Evolutionary conservation across 2,888 invertebrate species (phyloP), one percentile per base, ranked within the genome.

Genomic region (Thyatira batis): DNA sequence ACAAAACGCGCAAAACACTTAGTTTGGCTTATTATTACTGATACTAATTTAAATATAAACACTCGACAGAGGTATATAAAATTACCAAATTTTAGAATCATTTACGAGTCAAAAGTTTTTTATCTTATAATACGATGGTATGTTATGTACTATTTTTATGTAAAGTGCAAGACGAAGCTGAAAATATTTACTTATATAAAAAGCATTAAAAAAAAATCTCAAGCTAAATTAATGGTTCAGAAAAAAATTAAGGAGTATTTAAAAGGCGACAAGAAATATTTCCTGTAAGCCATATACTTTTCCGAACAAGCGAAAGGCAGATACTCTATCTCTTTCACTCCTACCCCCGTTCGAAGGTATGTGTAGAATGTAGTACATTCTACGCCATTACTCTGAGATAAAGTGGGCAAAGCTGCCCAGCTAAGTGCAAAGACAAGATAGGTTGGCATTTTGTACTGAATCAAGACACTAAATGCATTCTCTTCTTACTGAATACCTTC

Each of bases 41-140:
- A 25, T 2, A 21, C 27, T 27, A 28, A 9, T 48, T 48, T 28
- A 39, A 39, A 39, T 39, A 39, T 17, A 39, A 39, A 39, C 39
- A 39, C 39, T 39, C 39, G 39, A 39, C 27, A 6, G 27, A 25
- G 48, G 48, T 48, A 58, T 50, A 27, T 50, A 55, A 63, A 57
- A 49, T 49, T 51, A 49, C 27, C 21, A 43, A 48, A 48, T 48
- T 50, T 39, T 50, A 44, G 39, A 50, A 44, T 50, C 39, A 13
- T 50, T 48, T 48, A 48, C 20, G 27, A 48, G 48, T 48, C 48
- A 48, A 48, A 27, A 48, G n/a, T n/a, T n/a, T 20, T 20, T 48
- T 27, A 27, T 20, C 25, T 13, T 20, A 27, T 11, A 9, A 27
- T 45, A 45, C 21, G 45, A 17, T 48, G n/a, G 39, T 17, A 39